A percentile compares a stretch with the other conserved stretches of the same genome.
These are phyloP conservation scores for Thermophis baileyi DNA, from an alignment of 2,113 vertebrate species.

Conservation along the genomic window DNA sequence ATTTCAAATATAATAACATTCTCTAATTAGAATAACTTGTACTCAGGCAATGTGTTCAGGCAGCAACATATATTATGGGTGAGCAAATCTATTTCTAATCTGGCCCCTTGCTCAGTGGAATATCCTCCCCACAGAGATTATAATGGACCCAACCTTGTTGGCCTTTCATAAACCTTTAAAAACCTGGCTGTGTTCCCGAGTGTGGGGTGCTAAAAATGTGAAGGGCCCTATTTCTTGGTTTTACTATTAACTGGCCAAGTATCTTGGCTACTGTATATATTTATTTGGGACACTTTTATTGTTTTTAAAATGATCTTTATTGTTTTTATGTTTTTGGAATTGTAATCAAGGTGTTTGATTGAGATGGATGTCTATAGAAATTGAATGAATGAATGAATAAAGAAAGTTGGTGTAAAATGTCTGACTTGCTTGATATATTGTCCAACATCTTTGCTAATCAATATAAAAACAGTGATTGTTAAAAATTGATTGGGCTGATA, in stretches of 20 bases:
- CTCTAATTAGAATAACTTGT: background rate
- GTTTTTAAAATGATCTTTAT: background rate
- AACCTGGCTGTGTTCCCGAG: background rate
- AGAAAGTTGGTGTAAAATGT: background rate
- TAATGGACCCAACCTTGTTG: background rate
- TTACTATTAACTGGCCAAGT: background rate
- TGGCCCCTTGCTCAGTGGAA: background rate
- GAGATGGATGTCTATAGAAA: background rate
- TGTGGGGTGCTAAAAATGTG: background rate
- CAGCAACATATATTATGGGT: background rate
- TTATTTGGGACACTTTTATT: background rate
- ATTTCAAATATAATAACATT: background rate
- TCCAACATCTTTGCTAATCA: background rate
- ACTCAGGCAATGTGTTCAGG: background rate
- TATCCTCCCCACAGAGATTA: background rate
- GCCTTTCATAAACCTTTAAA: background rate
- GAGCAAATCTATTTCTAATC: background rate
- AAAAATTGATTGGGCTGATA: background rate
- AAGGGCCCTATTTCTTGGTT: background rate
- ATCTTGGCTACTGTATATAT: background rate
- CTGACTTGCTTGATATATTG: background rate
- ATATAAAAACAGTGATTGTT: background rate
- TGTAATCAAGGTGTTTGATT: background rate
- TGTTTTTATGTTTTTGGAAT: background rate
- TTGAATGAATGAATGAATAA: background rate